These are phyloP conservation scores for Telenomus remus DNA, from an alignment of 1,140 invertebrate genomes.

Conservation along the genomic window DNA sequence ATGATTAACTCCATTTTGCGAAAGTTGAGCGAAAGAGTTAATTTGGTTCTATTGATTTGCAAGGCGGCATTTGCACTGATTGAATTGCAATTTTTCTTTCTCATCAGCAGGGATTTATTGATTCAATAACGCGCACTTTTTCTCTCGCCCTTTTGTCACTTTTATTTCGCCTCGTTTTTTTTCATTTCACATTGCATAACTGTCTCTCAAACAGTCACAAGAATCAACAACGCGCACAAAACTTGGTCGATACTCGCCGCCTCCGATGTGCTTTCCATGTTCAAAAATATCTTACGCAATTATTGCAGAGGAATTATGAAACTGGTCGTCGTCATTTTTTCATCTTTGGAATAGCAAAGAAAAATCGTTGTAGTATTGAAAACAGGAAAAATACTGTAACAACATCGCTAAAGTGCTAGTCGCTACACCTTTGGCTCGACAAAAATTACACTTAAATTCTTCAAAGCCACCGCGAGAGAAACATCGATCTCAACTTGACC, in stretches of 20 bases:
- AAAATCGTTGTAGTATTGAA: too few relatives aligned
- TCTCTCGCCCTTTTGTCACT: slow-evolving; percentile 10
- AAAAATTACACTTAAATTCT: background rate
- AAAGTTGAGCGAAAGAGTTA: too few relatives aligned
- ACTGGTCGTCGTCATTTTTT: background rate
- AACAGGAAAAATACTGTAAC: background rate
- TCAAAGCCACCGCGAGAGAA: background rate
- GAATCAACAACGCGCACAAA: slow-evolving; percentile 28
- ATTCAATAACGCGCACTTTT: background rate
- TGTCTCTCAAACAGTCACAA: slow-evolving; percentile 18
- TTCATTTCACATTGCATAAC: slow-evolving; percentile 26
- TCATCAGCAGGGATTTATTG: background rate
- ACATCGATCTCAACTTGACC: slow-evolving; percentile 1
- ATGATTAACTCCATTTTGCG: too few relatives aligned
- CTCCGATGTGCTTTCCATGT: slow-evolving; percentile 14
- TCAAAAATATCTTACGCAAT: slow-evolving; percentile 28
- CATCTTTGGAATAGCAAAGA: too few relatives aligned
- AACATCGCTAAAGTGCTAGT: background rate
- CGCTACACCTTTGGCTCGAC: background rate
- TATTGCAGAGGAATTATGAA: background rate
- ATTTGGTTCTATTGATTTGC: background rate
- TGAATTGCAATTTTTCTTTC: background rate
- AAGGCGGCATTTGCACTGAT: background rate
- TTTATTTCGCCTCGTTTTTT: slow-evolving; percentile 19
- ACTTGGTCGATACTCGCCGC: slow-evolving; percentile 25